Evolutionary conservation across 2,888 invertebrate species (phyloP).

Genomic region (Papilio demoleus): DNA sequence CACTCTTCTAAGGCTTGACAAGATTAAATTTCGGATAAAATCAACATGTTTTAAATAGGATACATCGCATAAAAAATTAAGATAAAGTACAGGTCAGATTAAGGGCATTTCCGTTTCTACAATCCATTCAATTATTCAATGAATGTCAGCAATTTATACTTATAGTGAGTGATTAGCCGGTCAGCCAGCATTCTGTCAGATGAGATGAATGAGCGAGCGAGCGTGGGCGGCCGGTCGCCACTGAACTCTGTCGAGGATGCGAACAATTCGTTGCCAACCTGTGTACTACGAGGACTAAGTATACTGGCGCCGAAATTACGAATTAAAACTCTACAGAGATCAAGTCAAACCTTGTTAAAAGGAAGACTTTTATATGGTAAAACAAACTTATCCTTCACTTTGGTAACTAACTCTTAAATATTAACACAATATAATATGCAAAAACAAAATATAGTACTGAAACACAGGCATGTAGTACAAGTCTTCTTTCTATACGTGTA

Average conservation of each 20-base stretch:
- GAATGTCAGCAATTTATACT: slow-evolving; percentile 51
- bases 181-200: background rate
- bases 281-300: slow-evolving; percentile 40
- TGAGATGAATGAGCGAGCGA: slow-evolving; percentile 64
- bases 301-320: slow-evolving; percentile 23
- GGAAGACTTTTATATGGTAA: too few species aligned
- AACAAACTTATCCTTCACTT: too few species aligned
- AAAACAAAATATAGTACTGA: too few species aligned
- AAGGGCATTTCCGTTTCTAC: slow-evolving; percentile 31
- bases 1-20: too few species aligned
- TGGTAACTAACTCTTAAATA: too few species aligned
- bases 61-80: background rate
- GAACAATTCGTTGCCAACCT: slow-evolving; percentile 69
- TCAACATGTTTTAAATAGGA: background rate
- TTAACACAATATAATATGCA: too few species aligned
- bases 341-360: background rate
- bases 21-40: background rate
- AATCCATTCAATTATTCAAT: slow-evolving; percentile 31
- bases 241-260: slow-evolving; percentile 78
- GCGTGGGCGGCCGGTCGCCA: slow-evolving; percentile 70
- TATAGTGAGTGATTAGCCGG: slow-evolving; percentile 52
- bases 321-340: background rate
- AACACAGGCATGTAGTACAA: too few species aligned
- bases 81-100: slow-evolving; percentile 18
- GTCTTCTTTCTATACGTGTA: slow-evolving; percentile 6